A percentile compares a stretch with the other conserved stretches of the same genome.
Conservation (phyloP, 1,140 invertebrate species). For the Odontomachus brunneus region DNA sequence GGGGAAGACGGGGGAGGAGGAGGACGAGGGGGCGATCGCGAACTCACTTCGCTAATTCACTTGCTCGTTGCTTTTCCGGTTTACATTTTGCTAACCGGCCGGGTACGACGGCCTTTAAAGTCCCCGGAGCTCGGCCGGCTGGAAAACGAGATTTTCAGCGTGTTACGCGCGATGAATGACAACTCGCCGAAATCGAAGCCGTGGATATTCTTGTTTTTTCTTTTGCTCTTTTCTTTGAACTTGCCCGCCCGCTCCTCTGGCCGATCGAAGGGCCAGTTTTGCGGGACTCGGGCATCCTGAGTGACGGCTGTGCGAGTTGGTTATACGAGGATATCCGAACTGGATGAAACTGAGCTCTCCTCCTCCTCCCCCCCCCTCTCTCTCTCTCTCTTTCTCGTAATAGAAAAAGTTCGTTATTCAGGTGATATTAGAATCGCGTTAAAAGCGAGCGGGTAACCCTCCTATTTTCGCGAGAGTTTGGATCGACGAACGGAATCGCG, state of each 20-base stretch:
- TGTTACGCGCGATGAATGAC: slow-evolving; percentile 57
- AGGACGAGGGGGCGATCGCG: slow-evolving; percentile 66
- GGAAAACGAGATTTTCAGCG: slow-evolving; percentile 70
- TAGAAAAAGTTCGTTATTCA: too few relatives aligned
- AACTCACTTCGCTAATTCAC: slow-evolving; percentile 82
- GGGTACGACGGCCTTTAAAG: slow-evolving; percentile 75
- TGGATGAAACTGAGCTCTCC: too few relatives aligned
- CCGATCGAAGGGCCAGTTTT: too few relatives aligned
- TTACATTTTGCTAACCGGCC: slow-evolving; percentile 76
- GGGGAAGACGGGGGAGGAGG: slow-evolving; percentile 31
- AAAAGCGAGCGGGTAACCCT: too few relatives aligned
- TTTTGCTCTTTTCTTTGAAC: too few relatives aligned
- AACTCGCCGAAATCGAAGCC: slow-evolving; percentile 40
- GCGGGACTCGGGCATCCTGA: too few relatives aligned
- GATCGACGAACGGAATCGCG: background rate
- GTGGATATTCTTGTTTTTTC: slow-evolving; percentile 1
- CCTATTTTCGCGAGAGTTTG: slow-evolving; percentile 18
- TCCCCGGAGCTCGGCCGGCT: slow-evolving; percentile 44
- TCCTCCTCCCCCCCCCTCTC: too few relatives aligned
- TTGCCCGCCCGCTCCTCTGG: too few relatives aligned
- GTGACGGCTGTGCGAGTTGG: too few relatives aligned
- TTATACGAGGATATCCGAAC: too few relatives aligned
- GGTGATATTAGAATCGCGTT: too few relatives aligned
- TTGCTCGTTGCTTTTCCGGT: slow-evolving; percentile 81
- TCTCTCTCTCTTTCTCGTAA: too few relatives aligned